Conservation (phyloP, 2,797 vertebrate species). For the Rachycentron canadum region DNA sequence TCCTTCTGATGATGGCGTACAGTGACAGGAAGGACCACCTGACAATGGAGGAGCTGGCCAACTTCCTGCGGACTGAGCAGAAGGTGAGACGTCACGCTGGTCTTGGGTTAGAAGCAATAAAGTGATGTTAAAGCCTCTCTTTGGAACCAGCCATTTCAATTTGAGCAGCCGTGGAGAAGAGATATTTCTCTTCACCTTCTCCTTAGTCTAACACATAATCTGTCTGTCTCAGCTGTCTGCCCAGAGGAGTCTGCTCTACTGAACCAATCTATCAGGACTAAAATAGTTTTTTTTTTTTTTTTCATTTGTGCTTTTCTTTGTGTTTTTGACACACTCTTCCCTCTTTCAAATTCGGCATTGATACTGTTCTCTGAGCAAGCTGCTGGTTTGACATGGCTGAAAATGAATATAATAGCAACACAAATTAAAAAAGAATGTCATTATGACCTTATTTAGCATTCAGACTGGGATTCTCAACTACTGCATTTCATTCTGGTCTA, state of each 20-base stretch:
- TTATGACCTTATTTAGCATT: conserved; percentile 1
- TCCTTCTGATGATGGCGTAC: conserved; percentile 93
- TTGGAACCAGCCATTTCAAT: conserved; percentile 16
- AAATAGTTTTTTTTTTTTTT: conserved; percentile 53
- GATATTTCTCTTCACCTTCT: conserved; percentile 4
- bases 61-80: conserved; percentile 93
- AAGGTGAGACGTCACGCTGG: conserved; percentile 81
- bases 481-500: background rate
- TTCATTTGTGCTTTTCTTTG: conserved; percentile 16
- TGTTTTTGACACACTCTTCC: conserved; percentile 31
- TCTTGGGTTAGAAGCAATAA: background rate
- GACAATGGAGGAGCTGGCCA: conserved; percentile 91
- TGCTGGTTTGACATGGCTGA: conserved; percentile 20
- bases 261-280: conserved; percentile 54
- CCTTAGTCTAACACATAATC: conserved; percentile 31
- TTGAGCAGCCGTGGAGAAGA: conserved; percentile 17
- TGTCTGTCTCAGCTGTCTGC: conserved; percentile 48
- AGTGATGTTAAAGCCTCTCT: background rate
- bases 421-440: conserved; percentile 2
- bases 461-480: background rate
- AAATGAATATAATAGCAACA: conserved; percentile 15
- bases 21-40: conserved; percentile 97
- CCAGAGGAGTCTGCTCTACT: conserved; percentile 54
- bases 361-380: conserved; percentile 12
- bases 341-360: conserved; percentile 6